These are phyloP conservation scores for Colletes collaris DNA, from an alignment of 2,888 invertebrate species.

Conservation along the genomic window DNA sequence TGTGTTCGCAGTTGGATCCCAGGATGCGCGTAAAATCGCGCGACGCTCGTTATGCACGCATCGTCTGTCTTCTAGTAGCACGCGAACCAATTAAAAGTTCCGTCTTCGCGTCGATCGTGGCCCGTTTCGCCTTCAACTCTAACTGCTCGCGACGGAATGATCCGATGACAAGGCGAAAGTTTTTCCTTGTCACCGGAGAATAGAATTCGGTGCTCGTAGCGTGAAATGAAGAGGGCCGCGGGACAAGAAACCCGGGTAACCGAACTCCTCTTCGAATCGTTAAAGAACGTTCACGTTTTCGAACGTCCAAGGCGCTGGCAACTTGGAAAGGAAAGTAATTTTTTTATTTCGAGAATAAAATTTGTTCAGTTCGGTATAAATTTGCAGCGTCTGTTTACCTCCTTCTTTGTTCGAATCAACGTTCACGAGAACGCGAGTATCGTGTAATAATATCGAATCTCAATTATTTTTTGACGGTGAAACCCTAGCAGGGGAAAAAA, in stretches of 20 bases:
- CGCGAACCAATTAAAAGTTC: slow-evolving; percentile 72
- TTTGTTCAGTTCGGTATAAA: no score
- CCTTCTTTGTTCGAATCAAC: background rate
- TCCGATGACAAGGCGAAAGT: slow-evolving; percentile 57
- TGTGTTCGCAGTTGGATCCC: no score
- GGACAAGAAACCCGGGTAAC: no score
- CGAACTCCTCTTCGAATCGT: no score
- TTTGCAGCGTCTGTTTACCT: background rate
- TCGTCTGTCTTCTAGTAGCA: slow-evolving; percentile 25
- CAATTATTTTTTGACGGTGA: background rate
- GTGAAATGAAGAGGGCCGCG: no score
- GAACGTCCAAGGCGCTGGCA: no score
- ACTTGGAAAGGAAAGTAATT: no score
- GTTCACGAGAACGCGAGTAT: no score
- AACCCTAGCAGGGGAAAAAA: background rate
- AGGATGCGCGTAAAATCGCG: slow-evolving; percentile 9
- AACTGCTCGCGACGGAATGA: slow-evolving; percentile 49
- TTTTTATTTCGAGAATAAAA: no score
- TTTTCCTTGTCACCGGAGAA: slow-evolving; percentile 62
- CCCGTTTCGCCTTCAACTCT: slow-evolving; percentile 22
- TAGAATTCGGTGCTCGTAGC: slow-evolving; percentile 2
- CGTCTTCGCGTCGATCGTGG: slow-evolving; percentile 36
- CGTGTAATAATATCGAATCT: background rate
- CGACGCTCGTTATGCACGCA: slow-evolving; percentile 42
- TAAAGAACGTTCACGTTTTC: no score